A percentile compares a stretch with the other conserved stretches of the same genome.
Conservation (phyloP, 1,140 invertebrate genomes). For the Nephotettix cincticeps region DNA sequence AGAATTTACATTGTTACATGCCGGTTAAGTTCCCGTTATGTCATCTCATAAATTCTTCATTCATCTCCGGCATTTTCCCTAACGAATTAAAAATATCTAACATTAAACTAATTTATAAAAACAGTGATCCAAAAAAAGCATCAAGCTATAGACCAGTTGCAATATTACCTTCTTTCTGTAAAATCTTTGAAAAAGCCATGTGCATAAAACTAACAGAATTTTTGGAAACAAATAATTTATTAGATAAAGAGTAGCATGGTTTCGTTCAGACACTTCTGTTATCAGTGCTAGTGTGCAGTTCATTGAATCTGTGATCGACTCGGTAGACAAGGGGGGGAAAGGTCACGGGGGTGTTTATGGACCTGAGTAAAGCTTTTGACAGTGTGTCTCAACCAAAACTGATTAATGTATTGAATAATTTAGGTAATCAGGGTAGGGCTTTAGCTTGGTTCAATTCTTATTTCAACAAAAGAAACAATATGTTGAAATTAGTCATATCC, state of each 20-base stretch:
- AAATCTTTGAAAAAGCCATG: not conserved
- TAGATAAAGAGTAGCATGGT: not conserved
- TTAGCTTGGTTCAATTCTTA: not conserved
- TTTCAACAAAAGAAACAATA: not conserved
- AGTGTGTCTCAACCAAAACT: not conserved
- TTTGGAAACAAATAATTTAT: not conserved
- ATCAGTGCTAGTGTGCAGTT: not conserved
- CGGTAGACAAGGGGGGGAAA: not conserved
- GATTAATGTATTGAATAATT: not conserved
- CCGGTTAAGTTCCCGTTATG: too few species aligned
- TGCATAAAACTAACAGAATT: not conserved
- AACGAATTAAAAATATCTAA: not conserved
- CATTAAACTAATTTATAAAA: not conserved
- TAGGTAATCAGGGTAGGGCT: not conserved
- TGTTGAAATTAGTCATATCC: not conserved
- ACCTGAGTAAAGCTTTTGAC: too few species aligned
- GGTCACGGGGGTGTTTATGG: not conserved
- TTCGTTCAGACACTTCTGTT: not conserved
- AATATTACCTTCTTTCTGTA: not conserved
- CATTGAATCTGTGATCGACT: not conserved
- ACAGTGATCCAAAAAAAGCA: not conserved
- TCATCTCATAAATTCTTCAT: too few species aligned
- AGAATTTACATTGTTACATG: too few species aligned
- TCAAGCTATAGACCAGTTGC: not conserved
- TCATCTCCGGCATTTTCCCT: too few species aligned